Conservation (phyloP, 2,888 invertebrate species). For the Epiblema foenella region DNA sequence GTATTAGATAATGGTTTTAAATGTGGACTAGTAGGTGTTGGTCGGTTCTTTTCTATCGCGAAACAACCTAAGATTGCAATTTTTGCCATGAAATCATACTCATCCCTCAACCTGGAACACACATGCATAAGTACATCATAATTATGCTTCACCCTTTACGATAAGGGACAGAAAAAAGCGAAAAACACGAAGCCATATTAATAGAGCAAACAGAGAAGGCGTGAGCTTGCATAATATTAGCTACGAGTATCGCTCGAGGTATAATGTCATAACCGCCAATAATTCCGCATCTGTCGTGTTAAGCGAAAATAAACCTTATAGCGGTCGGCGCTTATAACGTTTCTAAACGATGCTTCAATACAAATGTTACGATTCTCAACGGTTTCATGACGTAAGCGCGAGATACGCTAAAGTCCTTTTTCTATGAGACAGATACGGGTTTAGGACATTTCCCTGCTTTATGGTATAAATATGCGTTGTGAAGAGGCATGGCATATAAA, state of each 20-base stretch:
- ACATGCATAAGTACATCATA: neutral
- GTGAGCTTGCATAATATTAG: slow-evolving; percentile 49
- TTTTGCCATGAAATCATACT: too few relatives aligned
- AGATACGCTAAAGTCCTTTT: neutral
- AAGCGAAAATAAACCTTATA: neutral
- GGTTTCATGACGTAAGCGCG: neutral
- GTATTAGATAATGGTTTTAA: too few relatives aligned
- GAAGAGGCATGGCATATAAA: neutral
- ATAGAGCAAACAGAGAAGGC: slow-evolving; percentile 30
- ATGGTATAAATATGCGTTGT: slow-evolving; percentile 1
- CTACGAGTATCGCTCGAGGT: neutral
- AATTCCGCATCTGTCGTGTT: neutral
- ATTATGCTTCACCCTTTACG: slow-evolving; percentile 6
- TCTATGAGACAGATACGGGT: neutral
- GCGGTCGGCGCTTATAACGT: neutral
- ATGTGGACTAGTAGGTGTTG: too few relatives aligned
- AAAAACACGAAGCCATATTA: slow-evolving; percentile 20
- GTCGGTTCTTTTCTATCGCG: too few relatives aligned
- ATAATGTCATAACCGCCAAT: neutral
- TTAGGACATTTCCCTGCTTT: neutral
- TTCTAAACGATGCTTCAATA: neutral
- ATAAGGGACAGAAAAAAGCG: slow-evolving; percentile 22
- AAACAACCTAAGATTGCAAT: too few relatives aligned
- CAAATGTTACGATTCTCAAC: neutral
- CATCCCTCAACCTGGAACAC: too few relatives aligned